Evolutionary conservation across 2,888 invertebrate species (phyloP).

Genomic region (Rotaria macrura): DNA sequence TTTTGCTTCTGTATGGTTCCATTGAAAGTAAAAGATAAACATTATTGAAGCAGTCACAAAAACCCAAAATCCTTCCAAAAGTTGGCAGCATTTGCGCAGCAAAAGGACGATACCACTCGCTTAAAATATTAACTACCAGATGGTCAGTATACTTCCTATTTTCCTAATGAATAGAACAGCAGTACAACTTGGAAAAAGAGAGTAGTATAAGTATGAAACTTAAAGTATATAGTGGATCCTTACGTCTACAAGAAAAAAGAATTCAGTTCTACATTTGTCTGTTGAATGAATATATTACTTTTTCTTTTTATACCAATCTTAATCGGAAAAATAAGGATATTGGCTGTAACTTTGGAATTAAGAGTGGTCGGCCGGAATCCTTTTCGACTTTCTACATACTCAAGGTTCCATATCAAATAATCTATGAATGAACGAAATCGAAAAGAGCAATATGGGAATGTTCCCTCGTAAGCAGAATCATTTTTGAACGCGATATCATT

Average conservation of each 20-base stretch:
- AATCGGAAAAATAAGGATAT: neutral
- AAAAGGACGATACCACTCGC: neutral
- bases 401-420: neutral
- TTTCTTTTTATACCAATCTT: neutral
- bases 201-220: neutral
- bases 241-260: neutral
- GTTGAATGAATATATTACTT: neutral
- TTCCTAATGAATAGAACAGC: neutral
- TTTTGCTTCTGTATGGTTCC: too few species aligned
- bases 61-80: too few species aligned
- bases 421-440: neutral
- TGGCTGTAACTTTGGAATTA: neutral
- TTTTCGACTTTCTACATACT: neutral
- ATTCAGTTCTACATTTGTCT: neutral
- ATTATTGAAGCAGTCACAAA: too few species aligned
- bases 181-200: neutral
- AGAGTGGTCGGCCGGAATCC: neutral
- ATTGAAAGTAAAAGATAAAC: too few species aligned
- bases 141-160: too few species aligned
- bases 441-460: too few species aligned
- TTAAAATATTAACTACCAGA: neutral
- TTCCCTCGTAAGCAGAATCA: too few species aligned
- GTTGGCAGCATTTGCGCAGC: too few species aligned
- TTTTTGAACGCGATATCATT: too few species aligned
- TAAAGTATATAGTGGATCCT: neutral